Evolutionary conservation across 1,140 invertebrate species (phyloP), one percentile per base, ranked within the genome.

Genomic region (Habropoda laboriosa): DNA sequence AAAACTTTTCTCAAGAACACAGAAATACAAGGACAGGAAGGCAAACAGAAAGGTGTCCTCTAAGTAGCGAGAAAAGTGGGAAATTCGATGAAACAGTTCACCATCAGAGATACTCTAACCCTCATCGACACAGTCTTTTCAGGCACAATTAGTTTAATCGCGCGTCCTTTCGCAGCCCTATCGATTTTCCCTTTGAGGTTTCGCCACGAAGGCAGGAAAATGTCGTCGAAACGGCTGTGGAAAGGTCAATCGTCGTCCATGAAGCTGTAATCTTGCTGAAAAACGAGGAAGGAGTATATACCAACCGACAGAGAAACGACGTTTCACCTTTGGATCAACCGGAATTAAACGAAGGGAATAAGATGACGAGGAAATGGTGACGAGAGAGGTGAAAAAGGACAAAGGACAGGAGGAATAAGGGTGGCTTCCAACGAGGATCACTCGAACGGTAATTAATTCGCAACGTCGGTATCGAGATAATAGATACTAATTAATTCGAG

Each of bases 401-500:
- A 38, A 82, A 58, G n/a, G 30, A 12, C 57, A 32, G 10, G 24
- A 32, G 40, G 67, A 60, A 30, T 35, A 38, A 51, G 68, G 35
- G 60, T 71, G 55, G 35, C 40, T 18, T 40, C 61, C 51, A 30
- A 45, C n/a, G 49, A 24, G 12, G 38, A 70, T 60, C 21, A 57
- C 57, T 53, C n/a, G 35, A 63, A 47, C 53, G 3, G 49, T 82
- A 86, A 86, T 86, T 86, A 86, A 86, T 86, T 77, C n/a, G 80
- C 76, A 63, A 30, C 55, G 66, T 45, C 47, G 60, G 63, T 82
- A 86, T 86, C 76, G 72, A 82, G 83, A 86, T 86, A 86, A 86
- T 86, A 81, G 76, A 82, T 82, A 85, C 85, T 86, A 86, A 86
- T 86, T 86, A 86, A 82, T 60, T 42, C 76, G 57, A 57, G 47